Base-by-base conservation (phyloP, 2,888 invertebrate species). In the Epirrhoe tristata region DNA sequence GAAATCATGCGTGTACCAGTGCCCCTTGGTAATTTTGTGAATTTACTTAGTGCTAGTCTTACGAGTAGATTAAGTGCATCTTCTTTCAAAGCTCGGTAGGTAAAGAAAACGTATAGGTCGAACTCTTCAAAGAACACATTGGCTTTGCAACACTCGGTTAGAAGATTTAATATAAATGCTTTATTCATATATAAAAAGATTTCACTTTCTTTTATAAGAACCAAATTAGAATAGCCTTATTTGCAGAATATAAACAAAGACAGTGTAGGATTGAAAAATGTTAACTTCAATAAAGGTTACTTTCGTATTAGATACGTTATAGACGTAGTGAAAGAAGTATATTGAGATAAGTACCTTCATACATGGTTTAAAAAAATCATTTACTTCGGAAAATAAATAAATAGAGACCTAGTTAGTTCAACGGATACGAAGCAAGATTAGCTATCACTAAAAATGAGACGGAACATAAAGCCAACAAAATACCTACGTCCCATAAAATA, bases 1-100 rank as follows among this genome's bases (percentile, higher is more conserved):
- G 81, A 76, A 85, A 82, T 83, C 80, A 91, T 92, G 91, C 77
- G 86, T 82, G 89, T 90, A 77, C 84, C 84, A 64, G 85, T 91
- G 70, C 82, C 86, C 74, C 82, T 91, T 66, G 92, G 92, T 92
- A 91, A 69, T 63, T 64, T 63, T 78, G 80, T 84, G 77, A 24
- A 69, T 68, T 70, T 61, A 46, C 12, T 51, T 58, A 53, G 50
- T 57, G 51, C 34, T 54, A 48, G 55, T 43, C 6, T 34, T 16
- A n/a, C n/a, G n/a, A n/a, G n/a, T n/a, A 39, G 6, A 5, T 48
- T 16, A 14, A 48, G 48, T 48, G 48, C 14, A 48, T 48, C 16
- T 14, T 12, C n/a, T 5, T 14, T 46, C 12, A 46, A n/a, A 46
- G 4, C n/a, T 46, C n/a, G 2, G 46, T 46, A 46, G 36, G 36